phyloP scores from a whole-genome alignment of 2,888 invertebrate species.

The Nudaria mundana region DNA sequence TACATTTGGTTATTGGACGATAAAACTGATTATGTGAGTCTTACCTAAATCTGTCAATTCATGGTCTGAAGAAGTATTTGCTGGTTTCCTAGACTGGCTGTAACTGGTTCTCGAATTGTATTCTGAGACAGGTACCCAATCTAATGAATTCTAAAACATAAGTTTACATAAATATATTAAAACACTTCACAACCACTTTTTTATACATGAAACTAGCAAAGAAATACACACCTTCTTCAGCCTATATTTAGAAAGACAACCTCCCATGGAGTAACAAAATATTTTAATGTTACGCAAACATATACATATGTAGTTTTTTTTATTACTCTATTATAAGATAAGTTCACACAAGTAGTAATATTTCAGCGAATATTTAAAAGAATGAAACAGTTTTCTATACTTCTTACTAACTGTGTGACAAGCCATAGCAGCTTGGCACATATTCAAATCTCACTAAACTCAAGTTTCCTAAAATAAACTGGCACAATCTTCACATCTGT shows the following conservation, averaged over 20 bases:
- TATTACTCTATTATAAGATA: conserved; percentile 10
- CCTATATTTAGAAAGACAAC: conserved; percentile 74
- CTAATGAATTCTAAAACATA: conserved; percentile 71
- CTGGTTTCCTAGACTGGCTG: conserved; percentile 71
- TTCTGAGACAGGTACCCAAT: conserved; percentile 79
- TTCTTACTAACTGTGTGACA: conserved; percentile 29
- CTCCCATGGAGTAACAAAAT: conserved; percentile 60
- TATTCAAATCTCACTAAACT: conserved; percentile 58
- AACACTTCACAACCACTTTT: conserved; percentile 5
- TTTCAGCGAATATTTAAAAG: conserved; percentile 14
- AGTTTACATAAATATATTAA: conserved; percentile 12
- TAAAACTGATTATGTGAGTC: conserved; percentile 20
- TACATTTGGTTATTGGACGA: neutral
- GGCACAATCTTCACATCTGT: conserved; percentile 42
- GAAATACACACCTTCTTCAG: conserved; percentile 64
- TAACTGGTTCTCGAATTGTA: conserved; percentile 72
- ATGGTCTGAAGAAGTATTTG: conserved; percentile 73
- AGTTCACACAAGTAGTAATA: conserved; percentile 11
- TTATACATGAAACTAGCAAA: conserved; percentile 9
- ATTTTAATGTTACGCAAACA: conserved; percentile 5
- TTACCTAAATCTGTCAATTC: conserved; percentile 75
- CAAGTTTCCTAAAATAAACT: conserved; percentile 67
- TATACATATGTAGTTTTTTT: too few relatives aligned
- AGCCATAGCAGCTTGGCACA: conserved; percentile 52
- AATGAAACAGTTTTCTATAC: conserved; percentile 15